phyloP scores from a whole-genome alignment of 2,888 invertebrate genomes.

The Aelia acuminata region DNA sequence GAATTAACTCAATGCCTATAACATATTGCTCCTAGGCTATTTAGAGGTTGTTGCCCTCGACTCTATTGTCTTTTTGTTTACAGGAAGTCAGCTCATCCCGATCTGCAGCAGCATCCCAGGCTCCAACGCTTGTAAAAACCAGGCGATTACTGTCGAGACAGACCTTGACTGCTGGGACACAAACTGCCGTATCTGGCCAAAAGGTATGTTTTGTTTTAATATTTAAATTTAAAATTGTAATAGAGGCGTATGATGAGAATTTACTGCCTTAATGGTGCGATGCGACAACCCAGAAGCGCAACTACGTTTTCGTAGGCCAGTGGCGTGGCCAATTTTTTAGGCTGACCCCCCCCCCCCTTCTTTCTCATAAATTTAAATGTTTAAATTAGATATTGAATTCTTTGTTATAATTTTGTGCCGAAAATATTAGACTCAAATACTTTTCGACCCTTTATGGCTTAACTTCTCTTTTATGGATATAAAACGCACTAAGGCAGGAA shows the following conservation, averaged over 20 bases:
- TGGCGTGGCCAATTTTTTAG: no score
- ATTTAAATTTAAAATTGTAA: neutral
- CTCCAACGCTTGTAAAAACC: neutral
- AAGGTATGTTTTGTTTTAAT: neutral
- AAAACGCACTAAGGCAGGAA: no score
- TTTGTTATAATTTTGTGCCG: no score
- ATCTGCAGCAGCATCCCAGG: neutral
- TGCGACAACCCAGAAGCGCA: no score
- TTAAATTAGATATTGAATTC: no score
- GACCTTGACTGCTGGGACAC: neutral
- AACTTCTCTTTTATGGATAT: no score
- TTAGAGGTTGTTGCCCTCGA: neutral
- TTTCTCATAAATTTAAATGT: no score
- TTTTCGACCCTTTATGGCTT: no score
- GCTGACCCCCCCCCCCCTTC: no score
- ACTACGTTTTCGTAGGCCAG: no score
- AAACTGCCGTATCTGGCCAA: conserved; percentile 4
- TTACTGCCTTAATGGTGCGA: neutral
- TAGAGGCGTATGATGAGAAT: neutral
- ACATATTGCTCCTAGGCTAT: conserved; percentile 12
- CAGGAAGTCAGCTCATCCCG: neutral
- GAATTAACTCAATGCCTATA: neutral
- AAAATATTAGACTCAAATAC: no score
- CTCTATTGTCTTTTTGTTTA: conserved; percentile 45
- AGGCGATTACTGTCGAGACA: neutral